Percentiles rank a stretch among this genome's conserved stretches.
Evolutionary conservation across 92 coral and sea anemone species (phyloP).

Genomic region (Zoanthus sociatus): DNA sequence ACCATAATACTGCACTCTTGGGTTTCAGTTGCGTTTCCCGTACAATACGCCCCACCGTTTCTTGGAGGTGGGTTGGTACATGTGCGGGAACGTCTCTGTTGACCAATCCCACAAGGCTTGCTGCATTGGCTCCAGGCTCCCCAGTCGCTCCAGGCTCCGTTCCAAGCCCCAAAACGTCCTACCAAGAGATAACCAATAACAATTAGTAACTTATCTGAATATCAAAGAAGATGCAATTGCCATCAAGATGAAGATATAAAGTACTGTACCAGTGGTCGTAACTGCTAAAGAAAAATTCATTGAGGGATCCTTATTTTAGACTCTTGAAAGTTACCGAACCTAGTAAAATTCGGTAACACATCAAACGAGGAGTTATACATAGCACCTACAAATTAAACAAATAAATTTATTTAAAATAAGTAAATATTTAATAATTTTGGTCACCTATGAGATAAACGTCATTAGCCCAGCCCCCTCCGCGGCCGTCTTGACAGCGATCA

Average conservation of each 20-base stretch:
- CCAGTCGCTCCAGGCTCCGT: conserved; percentile 49
- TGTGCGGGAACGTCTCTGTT: conserved; percentile 26
- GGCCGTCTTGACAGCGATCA: conserved; percentile 18
- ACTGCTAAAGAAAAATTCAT: background rate
- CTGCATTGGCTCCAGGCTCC: conserved; percentile 36
- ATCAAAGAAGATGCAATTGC: background rate
- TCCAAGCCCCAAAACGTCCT: conserved; percentile 12
- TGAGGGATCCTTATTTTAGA: background rate
- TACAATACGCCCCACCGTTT: conserved; percentile 21
- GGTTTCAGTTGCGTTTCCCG: conserved; percentile 33
- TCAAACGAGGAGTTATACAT: too few relatives aligned
- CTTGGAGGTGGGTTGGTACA: conserved; percentile 39
- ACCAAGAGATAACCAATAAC: background rate
- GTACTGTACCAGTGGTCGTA: too few relatives aligned
- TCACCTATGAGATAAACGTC: conserved; percentile 19
- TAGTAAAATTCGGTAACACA: too few relatives aligned
- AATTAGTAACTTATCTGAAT: background rate
- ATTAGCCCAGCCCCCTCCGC: conserved; percentile 17
- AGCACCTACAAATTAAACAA: too few relatives aligned
- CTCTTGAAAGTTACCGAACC: too few relatives aligned
- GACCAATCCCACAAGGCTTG: conserved; percentile 23
- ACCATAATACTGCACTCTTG: conserved; percentile 38
- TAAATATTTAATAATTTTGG: too few relatives aligned
- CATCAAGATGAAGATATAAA: background rate
- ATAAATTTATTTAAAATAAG: too few relatives aligned